Conservation (phyloP, 2,888 invertebrate species). For the Lithophane leautieri region DNA sequence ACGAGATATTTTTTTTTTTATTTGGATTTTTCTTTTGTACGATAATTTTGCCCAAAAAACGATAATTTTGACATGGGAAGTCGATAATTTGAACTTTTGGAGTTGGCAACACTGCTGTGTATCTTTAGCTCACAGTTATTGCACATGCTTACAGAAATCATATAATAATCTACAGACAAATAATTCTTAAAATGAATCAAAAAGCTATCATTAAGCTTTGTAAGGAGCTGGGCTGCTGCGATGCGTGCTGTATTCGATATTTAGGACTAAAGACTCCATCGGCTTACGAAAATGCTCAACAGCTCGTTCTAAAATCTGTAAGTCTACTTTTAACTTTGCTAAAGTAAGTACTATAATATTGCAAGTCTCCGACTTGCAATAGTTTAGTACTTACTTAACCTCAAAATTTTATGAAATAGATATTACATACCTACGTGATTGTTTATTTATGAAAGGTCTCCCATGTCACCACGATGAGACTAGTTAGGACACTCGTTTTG, state of each 20-base stretch:
- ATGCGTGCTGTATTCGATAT: constrained; percentile 93
- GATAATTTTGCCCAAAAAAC: no score
- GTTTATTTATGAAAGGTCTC: not conserved
- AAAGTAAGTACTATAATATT: no score
- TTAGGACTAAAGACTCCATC: constrained; percentile 90
- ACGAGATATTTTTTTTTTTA: no score
- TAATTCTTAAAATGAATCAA: constrained; percentile 79
- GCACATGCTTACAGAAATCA: not conserved
- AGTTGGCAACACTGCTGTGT: no score
- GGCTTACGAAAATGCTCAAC: constrained; percentile 88
- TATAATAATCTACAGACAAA: not conserved
- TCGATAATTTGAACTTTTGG: no score
- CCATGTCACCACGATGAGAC: not conserved
- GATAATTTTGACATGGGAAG: no score
- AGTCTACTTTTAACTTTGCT: not conserved
- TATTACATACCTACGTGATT: no score
- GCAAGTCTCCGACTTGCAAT: no score
- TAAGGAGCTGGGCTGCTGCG: constrained; percentile 91
- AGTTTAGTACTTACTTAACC: no score
- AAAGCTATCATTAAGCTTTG: constrained; percentile 87
- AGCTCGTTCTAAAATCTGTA: constrained; percentile 88
- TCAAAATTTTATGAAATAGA: not conserved
- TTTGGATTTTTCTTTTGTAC: no score
- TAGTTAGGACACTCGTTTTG: not conserved
- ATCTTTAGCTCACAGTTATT: no score